Base-by-base conservation (phyloP, 2,113 vertebrate species). In the Labrus mixtus region DNA sequence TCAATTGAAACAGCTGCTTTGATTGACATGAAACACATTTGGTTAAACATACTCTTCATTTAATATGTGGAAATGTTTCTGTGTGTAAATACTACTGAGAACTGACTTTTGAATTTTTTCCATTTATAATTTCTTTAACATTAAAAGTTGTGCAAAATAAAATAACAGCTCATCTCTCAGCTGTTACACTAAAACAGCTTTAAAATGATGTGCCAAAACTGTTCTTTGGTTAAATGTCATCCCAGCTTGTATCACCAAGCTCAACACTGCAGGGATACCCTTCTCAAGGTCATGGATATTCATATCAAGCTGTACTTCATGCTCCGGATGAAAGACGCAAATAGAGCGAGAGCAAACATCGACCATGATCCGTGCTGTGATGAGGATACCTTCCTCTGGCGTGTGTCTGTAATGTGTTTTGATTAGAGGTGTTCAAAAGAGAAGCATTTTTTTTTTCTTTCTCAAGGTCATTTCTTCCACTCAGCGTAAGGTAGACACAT, bases 231-330 rank as follows among this genome's bases (percentile, higher is more conserved):
- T 36, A 53, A 54, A 50, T 54, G 25, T 46, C 51, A 66, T 54
- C 43, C 22, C 41, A 20, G 13, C 25, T n/a, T 50, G 22, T 53
- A 29, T 54, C 55, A 72, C 54, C 33, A 60, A 58, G 33, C 22
- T 68, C 45, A 39, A 60, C 54, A 45, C 68, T 76, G 67, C 57
- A 66, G 45, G 55, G 53, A 56, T 22, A 25, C 20, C 4, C n/a
- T 58, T 78, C 46, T 50, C 55, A 48, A 80, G 60, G 83, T 8
- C 68, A 63, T 48, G 57, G 36, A 48, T 73, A 46, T 74, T 70
- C 67, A 71, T 68, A 43, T 79, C 76, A 66, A 81, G 75, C 76
- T 76, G 78, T 53, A 33, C 39, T 62, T 12, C 71, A 70, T n/a
- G 36, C 54, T 62, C 54, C 17, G 69, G 76, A 75, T 75, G 63